phyloP scores from a whole-genome alignment of 2,888 invertebrate genomes.

The Andrena flavipes region DNA sequence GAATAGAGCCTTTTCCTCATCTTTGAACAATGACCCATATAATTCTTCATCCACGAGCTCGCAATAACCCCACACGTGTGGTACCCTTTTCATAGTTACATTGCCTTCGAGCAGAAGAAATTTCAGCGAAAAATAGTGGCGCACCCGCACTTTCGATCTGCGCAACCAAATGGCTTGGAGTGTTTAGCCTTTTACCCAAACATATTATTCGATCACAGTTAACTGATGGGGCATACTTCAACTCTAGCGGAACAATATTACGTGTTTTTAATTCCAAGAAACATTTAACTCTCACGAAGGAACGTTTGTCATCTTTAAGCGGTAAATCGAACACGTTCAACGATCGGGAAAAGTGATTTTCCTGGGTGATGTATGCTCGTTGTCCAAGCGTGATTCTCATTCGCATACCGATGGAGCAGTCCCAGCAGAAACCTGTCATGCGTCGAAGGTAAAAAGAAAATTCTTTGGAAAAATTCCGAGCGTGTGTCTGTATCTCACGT shows the following conservation, averaged over 20 bases:
- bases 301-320: neutral
- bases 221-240: neutral
- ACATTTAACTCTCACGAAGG: neutral
- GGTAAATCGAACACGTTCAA: constrained; percentile 21
- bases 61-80: too few species aligned
- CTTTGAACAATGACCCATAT: neutral
- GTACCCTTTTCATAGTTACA: neutral
- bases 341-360: constrained; percentile 16
- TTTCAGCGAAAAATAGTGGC: neutral
- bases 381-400: constrained; percentile 1
- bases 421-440: constrained; percentile 10
- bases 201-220: neutral
- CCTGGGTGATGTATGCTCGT: constrained; percentile 3
- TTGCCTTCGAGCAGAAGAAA: neutral
- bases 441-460: constrained; percentile 36
- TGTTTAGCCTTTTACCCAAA: neutral
- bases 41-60: neutral
- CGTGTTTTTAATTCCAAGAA: neutral
- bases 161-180: too few species aligned
- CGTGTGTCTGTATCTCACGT: constrained; percentile 12
- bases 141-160: neutral
- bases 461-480: constrained; percentile 24
- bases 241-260: neutral
- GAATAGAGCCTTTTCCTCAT: neutral
- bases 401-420: neutral